A percentile compares a stretch with the other conserved stretches of the same genome.
These are phyloP conservation scores for Lycia hirtaria DNA, from an alignment of 2,888 invertebrate species.

Conservation along the genomic window DNA sequence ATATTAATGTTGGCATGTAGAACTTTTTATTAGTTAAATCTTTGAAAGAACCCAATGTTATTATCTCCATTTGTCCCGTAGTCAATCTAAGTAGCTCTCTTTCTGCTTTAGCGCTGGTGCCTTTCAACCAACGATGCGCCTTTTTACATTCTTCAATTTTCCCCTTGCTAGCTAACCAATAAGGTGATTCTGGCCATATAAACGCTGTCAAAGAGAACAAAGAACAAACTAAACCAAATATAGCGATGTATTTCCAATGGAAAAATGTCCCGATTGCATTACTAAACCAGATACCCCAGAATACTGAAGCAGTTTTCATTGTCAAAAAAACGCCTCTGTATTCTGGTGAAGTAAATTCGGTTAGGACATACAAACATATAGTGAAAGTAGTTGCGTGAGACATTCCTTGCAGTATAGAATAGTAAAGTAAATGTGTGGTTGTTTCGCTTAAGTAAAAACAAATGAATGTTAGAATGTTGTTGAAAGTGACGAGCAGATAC, in stretches of 20 bases:
- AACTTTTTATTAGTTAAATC: constrained; percentile 32
- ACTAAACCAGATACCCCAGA: constrained; percentile 46
- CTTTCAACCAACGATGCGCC: constrained; percentile 48
- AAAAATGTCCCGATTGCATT: constrained; percentile 48
- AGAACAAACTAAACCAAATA: constrained; percentile 32
- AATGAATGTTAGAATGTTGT: constrained; percentile 25
- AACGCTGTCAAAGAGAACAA: constrained; percentile 32
- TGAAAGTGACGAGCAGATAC: constrained; percentile 32
- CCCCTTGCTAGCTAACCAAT: constrained; percentile 50
- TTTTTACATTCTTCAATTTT: constrained; percentile 44
- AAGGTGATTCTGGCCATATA: constrained; percentile 45
- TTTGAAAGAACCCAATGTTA: not conserved
- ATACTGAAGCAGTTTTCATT: constrained; percentile 43
- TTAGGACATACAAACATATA: constrained; percentile 33
- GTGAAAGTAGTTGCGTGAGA: constrained; percentile 26
- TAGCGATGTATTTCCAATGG: constrained; percentile 44
- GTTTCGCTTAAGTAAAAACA: constrained; percentile 4
- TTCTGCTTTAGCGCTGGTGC: constrained; percentile 33
- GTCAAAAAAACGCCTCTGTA: constrained; percentile 43
- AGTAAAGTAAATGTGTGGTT: constrained; percentile 5
- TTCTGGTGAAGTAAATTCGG: constrained; percentile 43
- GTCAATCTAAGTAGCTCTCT: constrained; percentile 36
- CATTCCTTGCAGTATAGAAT: constrained; percentile 8
- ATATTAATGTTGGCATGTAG: constrained; percentile 40
- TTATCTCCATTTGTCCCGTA: not conserved